Percentiles rank a stretch among this genome's conserved stretches.
Conservation (phyloP, 2,113 vertebrate species). For the Dipodomys ordii region DNA sequence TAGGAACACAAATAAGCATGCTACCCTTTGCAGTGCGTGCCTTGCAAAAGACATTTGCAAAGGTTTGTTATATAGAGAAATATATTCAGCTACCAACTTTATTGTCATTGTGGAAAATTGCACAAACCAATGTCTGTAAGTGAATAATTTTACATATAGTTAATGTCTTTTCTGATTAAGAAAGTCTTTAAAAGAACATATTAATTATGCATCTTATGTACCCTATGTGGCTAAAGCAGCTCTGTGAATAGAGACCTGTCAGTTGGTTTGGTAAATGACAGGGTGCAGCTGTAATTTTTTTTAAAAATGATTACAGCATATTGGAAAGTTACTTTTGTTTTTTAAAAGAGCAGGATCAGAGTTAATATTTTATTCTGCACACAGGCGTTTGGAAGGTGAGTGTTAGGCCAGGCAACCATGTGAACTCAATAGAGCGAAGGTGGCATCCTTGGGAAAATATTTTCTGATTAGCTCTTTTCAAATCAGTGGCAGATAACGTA, state of each 20-base stretch:
- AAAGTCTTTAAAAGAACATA: conserved; percentile 74
- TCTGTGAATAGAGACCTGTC: conserved; percentile 73
- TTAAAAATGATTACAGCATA: neutral
- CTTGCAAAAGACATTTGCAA: conserved; percentile 41
- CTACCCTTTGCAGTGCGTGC: neutral
- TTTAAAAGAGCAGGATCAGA: neutral
- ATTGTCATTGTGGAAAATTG: conserved; percentile 71
- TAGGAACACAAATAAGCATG: neutral
- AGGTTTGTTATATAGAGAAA: conserved; percentile 53
- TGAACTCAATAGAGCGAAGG: neutral
- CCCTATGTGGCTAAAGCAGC: conserved; percentile 54
- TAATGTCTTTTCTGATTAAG: conserved; percentile 80
- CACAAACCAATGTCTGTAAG: conserved; percentile 37
- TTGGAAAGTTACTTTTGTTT: conserved; percentile 47
- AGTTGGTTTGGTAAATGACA: conserved; percentile 63
- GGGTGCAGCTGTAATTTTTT: conserved; percentile 53
- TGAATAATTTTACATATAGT: conserved; percentile 79
- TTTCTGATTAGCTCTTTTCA: neutral
- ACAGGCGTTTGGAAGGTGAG: neutral
- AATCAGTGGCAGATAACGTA: neutral
- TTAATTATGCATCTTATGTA: conserved; percentile 61
- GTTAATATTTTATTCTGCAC: conserved; percentile 20
- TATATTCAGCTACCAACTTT: conserved; percentile 62
- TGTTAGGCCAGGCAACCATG: neutral
- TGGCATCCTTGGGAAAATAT: neutral